Conservation (phyloP, 2,797 vertebrate species). For the Gymnoscopelus braueri region DNA sequence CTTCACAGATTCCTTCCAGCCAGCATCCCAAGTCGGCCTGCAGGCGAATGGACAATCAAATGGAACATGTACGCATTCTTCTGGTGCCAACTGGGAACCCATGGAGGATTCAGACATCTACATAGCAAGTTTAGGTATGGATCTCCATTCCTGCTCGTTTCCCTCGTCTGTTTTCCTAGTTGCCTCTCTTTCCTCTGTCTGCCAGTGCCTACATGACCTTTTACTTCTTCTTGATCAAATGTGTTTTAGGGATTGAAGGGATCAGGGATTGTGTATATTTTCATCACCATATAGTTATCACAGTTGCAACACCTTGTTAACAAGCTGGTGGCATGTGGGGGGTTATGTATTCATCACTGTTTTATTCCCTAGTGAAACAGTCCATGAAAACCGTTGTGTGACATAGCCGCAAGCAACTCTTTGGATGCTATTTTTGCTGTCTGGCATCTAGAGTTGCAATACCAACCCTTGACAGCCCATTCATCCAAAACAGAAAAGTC, state of each 20-base stretch:
- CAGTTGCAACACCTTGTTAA: too few relatives aligned
- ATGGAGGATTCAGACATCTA: slow-evolving; percentile 94
- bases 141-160: not conserved
- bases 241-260: not conserved
- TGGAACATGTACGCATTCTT: slow-evolving; percentile 11
- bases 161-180: not conserved
- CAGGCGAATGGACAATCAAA: slow-evolving; percentile 61
- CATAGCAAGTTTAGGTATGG: slow-evolving; percentile 90
- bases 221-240: too few relatives aligned
- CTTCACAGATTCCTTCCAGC: slow-evolving; percentile 90
- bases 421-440: too few relatives aligned
- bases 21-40: slow-evolving; percentile 41
- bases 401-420: too few relatives aligned
- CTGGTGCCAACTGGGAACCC: slow-evolving; percentile 87
- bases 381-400: too few relatives aligned
- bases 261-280: not conserved
- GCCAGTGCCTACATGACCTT: too few relatives aligned
- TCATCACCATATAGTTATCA: not conserved
- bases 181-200: not conserved
- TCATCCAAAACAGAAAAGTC: too few relatives aligned
- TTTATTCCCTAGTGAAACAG: too few relatives aligned
- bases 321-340: too few relatives aligned
- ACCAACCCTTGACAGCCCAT: too few relatives aligned
- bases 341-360: too few relatives aligned
- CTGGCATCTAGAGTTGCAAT: too few relatives aligned